These are phyloP conservation scores for Apis mellifera DNA, from an alignment of 1,140 invertebrate genomes.

Conservation along the genomic window DNA sequence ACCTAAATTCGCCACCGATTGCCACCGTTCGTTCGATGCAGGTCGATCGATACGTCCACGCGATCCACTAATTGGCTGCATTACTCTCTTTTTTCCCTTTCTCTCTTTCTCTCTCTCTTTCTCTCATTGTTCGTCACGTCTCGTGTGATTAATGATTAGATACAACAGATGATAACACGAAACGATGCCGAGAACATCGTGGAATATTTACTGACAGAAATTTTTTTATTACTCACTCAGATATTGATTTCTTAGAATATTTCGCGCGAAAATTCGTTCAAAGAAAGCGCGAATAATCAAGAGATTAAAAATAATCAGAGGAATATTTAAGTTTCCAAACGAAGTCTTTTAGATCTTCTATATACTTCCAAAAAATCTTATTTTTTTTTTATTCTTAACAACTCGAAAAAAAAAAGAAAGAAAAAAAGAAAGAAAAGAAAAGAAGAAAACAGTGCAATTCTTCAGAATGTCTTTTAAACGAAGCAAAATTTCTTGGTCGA, in stretches of 20 bases:
- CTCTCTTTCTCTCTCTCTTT: not conserved
- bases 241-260: not conserved
- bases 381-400: too few relatives aligned
- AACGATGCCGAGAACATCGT: conserved; percentile 3
- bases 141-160: conserved; percentile 38
- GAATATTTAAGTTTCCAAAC: too few relatives aligned
- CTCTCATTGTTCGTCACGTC: conserved; percentile 17
- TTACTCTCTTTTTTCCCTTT: not conserved
- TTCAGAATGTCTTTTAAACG: too few relatives aligned
- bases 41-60: conserved; percentile 47
- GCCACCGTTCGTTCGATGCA: conserved; percentile 22
- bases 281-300: not conserved
- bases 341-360: too few relatives aligned
- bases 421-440: too few relatives aligned
- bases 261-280: not conserved
- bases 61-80: not conserved
- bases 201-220: not conserved
- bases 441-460: too few relatives aligned
- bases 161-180: conserved; percentile 28
- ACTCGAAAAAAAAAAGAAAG: too few relatives aligned
- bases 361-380: too few relatives aligned
- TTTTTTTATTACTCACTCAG: not conserved
- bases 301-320: not conserved
- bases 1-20: conserved; percentile 19
- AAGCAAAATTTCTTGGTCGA: too few relatives aligned